A percentile compares a stretch with the other conserved stretches of the same genome.
These are phyloP conservation scores for Drosophila greeni DNA, from an alignment of 2,888 invertebrate species.

Conservation along the genomic window DNA sequence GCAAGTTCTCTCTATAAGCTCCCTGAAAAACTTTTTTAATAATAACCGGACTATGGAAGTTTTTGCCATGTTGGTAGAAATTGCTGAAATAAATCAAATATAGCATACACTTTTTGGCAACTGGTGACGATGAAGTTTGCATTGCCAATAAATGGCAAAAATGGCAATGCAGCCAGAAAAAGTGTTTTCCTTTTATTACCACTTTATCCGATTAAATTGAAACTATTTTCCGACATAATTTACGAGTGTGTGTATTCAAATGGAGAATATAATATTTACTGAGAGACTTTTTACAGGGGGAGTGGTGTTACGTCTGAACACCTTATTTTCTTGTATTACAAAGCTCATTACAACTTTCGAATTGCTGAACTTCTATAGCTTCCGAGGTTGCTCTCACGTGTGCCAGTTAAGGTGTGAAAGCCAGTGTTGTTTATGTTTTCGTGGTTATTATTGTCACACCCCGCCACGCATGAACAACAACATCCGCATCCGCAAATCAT, in stretches of 20 bases:
- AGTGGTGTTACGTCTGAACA: neutral
- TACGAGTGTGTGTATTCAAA: conserved; percentile 6
- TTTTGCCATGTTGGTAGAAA: neutral
- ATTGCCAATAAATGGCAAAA: conserved; percentile 6
- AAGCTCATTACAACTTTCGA: conserved; percentile 11
- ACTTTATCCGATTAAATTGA: conserved; percentile 13
- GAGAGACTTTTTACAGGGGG: neutral
- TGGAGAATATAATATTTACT: neutral
- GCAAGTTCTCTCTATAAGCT: conserved; percentile 6
- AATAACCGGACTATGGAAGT: conserved; percentile 1
- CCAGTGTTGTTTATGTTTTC: conserved; percentile 7
- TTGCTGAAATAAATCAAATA: conserved; percentile 17
- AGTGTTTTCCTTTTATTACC: conserved; percentile 10
- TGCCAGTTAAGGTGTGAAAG: conserved; percentile 27
- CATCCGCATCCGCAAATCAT: conserved; percentile 55
- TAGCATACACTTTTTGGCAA: conserved; percentile 5
- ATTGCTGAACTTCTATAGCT: conserved; percentile 7
- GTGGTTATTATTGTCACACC: conserved; percentile 26
- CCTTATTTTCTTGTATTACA: conserved; percentile 5
- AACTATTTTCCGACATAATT: neutral
- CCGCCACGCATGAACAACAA: conserved; percentile 21
- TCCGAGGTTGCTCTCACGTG: neutral
- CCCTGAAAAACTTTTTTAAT: conserved; percentile 15
- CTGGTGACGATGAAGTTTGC: conserved; percentile 14
- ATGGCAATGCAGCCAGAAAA: conserved; percentile 1